These are phyloP conservation scores for Adela reaumurella DNA, from an alignment of 2,888 invertebrate species.

Conservation along the genomic window DNA sequence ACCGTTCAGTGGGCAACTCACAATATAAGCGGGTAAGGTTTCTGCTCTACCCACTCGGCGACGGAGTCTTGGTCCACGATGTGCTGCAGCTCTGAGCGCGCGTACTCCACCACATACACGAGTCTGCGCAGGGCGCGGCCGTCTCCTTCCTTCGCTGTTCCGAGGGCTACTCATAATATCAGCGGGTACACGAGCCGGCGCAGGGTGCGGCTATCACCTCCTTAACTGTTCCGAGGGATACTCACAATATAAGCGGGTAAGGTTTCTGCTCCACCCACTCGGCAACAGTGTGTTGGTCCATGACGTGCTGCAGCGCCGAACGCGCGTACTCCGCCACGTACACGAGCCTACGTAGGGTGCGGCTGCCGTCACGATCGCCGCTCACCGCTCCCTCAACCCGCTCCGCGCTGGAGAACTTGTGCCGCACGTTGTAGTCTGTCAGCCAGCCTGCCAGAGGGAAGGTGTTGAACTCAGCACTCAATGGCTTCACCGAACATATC, in stretches of 20 bases:
- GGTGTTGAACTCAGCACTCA: background rate
- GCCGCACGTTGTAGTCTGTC: slow-evolving; percentile 65
- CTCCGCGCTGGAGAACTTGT: slow-evolving; percentile 64
- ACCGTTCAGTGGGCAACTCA: too few species aligned
- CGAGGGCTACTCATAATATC: too few species aligned
- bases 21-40: too few species aligned
- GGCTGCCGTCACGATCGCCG: slow-evolving; percentile 35
- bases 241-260: slow-evolving; percentile 41
- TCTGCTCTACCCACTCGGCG: too few species aligned
- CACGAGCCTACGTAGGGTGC: slow-evolving; percentile 55
- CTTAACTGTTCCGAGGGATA: too few species aligned
- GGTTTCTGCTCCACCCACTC: slow-evolving; percentile 68
- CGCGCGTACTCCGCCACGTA: slow-evolving; percentile 50
- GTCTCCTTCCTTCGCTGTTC: too few species aligned
- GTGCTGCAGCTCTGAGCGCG: too few species aligned
- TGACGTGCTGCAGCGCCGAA: slow-evolving; percentile 54
- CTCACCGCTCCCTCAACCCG: slow-evolving; percentile 58
- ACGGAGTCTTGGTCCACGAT: too few species aligned
- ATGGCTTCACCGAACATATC: too few species aligned
- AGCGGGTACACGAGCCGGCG: too few species aligned
- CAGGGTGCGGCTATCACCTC: too few species aligned
- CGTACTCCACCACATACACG: too few species aligned
- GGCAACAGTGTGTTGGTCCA: slow-evolving; percentile 54
- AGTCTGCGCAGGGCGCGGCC: slow-evolving; percentile 57
- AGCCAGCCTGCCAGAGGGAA: slow-evolving; percentile 53